phyloP scores from a whole-genome alignment of 2,113 vertebrate genomes.

The Prunella himalayana region DNA sequence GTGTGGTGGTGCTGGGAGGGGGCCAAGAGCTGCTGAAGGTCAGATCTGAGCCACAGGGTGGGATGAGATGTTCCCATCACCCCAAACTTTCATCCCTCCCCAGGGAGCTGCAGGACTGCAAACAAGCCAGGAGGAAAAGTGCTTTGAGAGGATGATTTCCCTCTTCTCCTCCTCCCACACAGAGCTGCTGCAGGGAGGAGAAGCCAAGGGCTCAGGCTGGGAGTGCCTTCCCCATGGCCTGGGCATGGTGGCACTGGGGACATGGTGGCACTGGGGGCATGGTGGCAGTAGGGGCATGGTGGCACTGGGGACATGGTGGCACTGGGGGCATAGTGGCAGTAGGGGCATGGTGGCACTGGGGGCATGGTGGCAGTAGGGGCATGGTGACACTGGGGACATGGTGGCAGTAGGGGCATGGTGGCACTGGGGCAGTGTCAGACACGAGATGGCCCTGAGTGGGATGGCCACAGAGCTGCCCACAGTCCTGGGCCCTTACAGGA shows the following conservation, averaged over 20 bases:
- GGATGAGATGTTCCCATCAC: neutral
- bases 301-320: fast-evolving
- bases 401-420: no score
- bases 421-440: neutral
- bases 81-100: neutral
- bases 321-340: neutral
- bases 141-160: neutral
- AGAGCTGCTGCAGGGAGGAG: neutral
- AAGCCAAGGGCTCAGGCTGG: neutral
- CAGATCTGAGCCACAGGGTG: neutral
- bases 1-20: neutral
- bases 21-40: neutral
- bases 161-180: neutral
- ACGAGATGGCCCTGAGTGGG: neutral
- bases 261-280: neutral
- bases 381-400: fast-evolving
- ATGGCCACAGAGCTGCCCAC: neutral
- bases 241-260: fast-evolving
- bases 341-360: fast-evolving
- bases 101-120: neutral
- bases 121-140: fast-evolving
- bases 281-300: no score
- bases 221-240: fast-evolving
- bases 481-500: neutral
- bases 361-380: neutral